Conservation (phyloP, 1,140 invertebrate genomes). For the Nephila pilipes region DNA sequence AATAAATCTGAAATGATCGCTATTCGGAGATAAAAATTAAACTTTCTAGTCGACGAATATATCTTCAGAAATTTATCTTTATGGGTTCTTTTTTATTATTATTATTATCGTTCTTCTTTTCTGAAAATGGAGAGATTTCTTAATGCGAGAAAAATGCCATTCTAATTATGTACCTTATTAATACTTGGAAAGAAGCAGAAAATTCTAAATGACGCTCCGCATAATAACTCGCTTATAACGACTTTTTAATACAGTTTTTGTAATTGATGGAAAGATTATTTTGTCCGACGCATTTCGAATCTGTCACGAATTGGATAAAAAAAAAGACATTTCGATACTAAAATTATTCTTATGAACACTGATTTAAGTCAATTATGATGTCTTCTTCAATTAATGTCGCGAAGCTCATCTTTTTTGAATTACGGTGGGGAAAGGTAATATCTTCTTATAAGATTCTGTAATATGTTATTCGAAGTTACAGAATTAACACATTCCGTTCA, state of each 20-base stretch:
- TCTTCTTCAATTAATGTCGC: slow-evolving; percentile 4
- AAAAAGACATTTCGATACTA: slow-evolving; percentile 7
- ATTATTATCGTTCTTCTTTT: not conserved
- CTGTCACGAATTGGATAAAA: not conserved
- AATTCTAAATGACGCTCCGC: slow-evolving; percentile 48
- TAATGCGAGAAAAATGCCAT: slow-evolving; percentile 62
- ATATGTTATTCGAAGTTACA: too few relatives aligned
- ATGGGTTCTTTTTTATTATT: not conserved
- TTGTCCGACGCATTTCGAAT: slow-evolving; percentile 38
- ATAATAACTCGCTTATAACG: slow-evolving; percentile 61
- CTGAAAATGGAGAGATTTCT: not conserved
- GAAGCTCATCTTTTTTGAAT: not conserved
- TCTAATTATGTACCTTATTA: slow-evolving; percentile 72
- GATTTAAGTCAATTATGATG: slow-evolving; percentile 39
- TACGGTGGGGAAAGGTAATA: too few relatives aligned
- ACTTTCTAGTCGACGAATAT: slow-evolving; percentile 43
- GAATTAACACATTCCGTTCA: too few relatives aligned
- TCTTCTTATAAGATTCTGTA: too few relatives aligned
- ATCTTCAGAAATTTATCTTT: slow-evolving; percentile 19
- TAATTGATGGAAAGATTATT: slow-evolving; percentile 63
- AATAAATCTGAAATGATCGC: slow-evolving; percentile 69
- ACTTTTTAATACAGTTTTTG: slow-evolving; percentile 70
- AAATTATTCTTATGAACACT: slow-evolving; percentile 33
- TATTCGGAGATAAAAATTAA: slow-evolving; percentile 64
- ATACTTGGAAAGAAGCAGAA: slow-evolving; percentile 49